These are phyloP conservation scores for Misgurnus mizolepis DNA, from an alignment of 2,113 vertebrate species.

Conservation along the genomic window DNA sequence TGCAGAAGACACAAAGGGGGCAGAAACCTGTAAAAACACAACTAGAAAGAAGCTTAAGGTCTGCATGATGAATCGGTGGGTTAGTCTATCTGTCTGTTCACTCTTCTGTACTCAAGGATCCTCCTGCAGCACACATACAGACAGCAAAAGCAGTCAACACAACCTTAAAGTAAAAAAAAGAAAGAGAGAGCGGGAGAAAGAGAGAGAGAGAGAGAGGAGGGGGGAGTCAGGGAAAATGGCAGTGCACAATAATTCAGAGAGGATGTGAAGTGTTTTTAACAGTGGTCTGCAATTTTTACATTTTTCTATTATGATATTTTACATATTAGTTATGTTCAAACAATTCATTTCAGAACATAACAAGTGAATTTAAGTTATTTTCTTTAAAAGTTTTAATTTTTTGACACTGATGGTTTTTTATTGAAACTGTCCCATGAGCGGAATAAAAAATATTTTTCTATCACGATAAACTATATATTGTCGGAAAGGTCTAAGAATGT, in stretches of 20 bases:
- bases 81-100: neutral
- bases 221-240: conserved; percentile 60
- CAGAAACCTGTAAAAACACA: conserved; percentile 73
- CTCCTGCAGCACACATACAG: conserved; percentile 19
- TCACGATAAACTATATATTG: too few species aligned
- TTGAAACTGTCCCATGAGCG: too few species aligned
- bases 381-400: too few species aligned
- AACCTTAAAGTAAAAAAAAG: conserved; percentile 37
- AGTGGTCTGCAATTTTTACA: conserved; percentile 67
- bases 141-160: conserved; percentile 28
- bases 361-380: too few species aligned
- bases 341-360: too few species aligned
- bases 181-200: conserved; percentile 37
- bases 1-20: conserved; percentile 54
- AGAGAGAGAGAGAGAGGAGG: conserved; percentile 58
- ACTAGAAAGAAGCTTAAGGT: conserved; percentile 70
- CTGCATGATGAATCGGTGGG: conserved; percentile 72
- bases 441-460: too few species aligned
- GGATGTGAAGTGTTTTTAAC: conserved; percentile 83
- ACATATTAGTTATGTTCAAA: too few species aligned
- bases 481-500: too few species aligned
- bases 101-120: neutral
- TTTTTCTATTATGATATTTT: too few species aligned
- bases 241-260: conserved; percentile 67
- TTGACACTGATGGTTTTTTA: too few species aligned